Evolutionary conservation across 2,113 vertebrate species (phyloP), one percentile per base, ranked within the genome.

Genomic region (Argyrosomus japonicus): DNA sequence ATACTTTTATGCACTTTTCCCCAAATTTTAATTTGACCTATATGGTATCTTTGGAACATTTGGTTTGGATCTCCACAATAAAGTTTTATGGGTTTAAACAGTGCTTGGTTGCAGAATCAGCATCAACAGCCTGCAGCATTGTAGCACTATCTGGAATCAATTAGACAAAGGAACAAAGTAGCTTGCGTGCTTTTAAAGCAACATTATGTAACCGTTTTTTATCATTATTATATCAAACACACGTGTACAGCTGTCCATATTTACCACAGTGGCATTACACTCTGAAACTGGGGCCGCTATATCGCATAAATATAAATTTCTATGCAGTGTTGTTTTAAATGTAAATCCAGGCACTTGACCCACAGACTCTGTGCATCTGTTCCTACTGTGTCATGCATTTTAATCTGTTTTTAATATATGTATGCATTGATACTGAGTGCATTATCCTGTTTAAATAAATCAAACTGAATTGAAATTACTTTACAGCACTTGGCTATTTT

Each of bases 151-250:
- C 4, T 25, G 43, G 3, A 23, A 48, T 27, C 47, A 27, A 32
- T 71, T 45, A 29, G 48, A 69, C 13, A 32, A 11, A 50, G n/a
- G 57, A 81, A 60, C 40, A 60, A 51, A 81, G 45, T 1, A 25
- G 45, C 51, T 23, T 2, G 7, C 40, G 50, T 53, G 64, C 75
- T 40, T 58, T 78, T 2, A 40, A 40, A 40, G 36, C 36, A 40
- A 40, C 36, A 40, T 40, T 40, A 40, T 40, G 36, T 9, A 40
- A 40, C 36, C 36, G 8, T 40, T 8, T 40, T 40, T 2, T 40
- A 40, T 40, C 36, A 9, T 40, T 8, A 40, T 40, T 40, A 40
- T 40, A 40, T 40, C 36, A 40, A 40, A 40, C 36, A 40, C 36
- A 40, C 8, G 36, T 40, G 36, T 40, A 40, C 36, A 40, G 36